Conservation (phyloP, 2,888 invertebrate genomes). For the Synanthedon vespiformis region DNA sequence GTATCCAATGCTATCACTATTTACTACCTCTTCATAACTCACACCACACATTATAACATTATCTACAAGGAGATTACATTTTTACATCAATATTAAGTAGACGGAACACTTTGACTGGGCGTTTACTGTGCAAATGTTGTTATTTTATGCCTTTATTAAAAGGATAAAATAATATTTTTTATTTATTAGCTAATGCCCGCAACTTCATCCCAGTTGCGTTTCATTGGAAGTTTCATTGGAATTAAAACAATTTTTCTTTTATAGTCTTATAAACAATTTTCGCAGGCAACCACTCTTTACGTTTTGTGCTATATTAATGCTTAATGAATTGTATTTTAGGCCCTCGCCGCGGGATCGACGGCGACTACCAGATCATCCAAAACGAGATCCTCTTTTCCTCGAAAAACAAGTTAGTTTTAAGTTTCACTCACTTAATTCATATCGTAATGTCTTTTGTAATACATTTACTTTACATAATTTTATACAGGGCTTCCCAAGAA, state of each 20-base stretch:
- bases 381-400: constrained; percentile 98
- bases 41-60: background rate
- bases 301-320: background rate
- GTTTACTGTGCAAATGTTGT: no score
- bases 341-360: constrained; percentile 90
- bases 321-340: constrained; percentile 44
- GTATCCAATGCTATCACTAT: constrained; percentile 40
- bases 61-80: no score
- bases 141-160: no score
- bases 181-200: no score
- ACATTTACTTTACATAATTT: no score
- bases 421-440: background rate
- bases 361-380: constrained; percentile 98
- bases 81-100: no score
- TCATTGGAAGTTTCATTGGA: constrained; percentile 1
- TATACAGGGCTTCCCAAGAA: no score
- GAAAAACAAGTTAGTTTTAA: constrained; percentile 82
- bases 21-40: constrained; percentile 34
- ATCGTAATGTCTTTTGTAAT: no score
- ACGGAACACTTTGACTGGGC: no score
- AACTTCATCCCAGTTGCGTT: no score
- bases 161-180: no score
- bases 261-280: no score
- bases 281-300: background rate
- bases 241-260: constrained; percentile 4